Conservation (phyloP, 1,140 invertebrate genomes). For the Euglossa dilemma region DNA sequence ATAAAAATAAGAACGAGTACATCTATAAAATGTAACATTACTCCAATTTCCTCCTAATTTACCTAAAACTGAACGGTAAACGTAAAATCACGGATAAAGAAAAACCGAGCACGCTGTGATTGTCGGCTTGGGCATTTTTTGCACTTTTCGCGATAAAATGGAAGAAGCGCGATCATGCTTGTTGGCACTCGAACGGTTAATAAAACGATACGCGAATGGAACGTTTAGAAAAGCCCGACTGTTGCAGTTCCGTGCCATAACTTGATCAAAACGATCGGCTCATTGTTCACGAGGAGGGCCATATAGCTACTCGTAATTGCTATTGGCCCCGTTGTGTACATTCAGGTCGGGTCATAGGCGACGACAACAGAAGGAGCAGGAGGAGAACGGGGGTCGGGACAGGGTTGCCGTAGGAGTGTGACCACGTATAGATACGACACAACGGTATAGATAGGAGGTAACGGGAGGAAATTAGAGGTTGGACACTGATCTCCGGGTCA, state of each 20-base stretch:
- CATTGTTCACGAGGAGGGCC: constrained; percentile 53
- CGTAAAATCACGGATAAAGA: too few relatives aligned
- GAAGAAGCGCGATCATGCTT: too few relatives aligned
- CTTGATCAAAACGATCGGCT: constrained; percentile 33
- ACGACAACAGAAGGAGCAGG: constrained; percentile 56
- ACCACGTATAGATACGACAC: constrained; percentile 61
- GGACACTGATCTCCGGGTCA: constrained; percentile 61
- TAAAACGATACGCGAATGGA: too few relatives aligned
- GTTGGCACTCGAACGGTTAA: too few relatives aligned
- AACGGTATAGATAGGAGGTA: constrained; percentile 65
- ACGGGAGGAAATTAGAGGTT: constrained; percentile 70
- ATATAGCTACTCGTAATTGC: constrained; percentile 65
- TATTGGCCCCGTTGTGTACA: constrained; percentile 68
- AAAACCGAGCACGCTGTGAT: too few relatives aligned
- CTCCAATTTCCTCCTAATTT: too few relatives aligned
- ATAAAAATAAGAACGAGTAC: too few relatives aligned
- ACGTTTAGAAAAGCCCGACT: not conserved
- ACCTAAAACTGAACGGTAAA: too few relatives aligned
- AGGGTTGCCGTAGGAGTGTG: constrained; percentile 50
- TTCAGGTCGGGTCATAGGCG: constrained; percentile 66
- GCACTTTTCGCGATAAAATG: too few relatives aligned
- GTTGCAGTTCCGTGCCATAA: constrained; percentile 10
- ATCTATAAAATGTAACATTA: too few relatives aligned
- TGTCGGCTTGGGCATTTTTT: too few relatives aligned
- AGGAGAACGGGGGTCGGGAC: constrained; percentile 6